phyloP scores from a whole-genome alignment of 2,797 vertebrate species.

The Martes flavigula region DNA sequence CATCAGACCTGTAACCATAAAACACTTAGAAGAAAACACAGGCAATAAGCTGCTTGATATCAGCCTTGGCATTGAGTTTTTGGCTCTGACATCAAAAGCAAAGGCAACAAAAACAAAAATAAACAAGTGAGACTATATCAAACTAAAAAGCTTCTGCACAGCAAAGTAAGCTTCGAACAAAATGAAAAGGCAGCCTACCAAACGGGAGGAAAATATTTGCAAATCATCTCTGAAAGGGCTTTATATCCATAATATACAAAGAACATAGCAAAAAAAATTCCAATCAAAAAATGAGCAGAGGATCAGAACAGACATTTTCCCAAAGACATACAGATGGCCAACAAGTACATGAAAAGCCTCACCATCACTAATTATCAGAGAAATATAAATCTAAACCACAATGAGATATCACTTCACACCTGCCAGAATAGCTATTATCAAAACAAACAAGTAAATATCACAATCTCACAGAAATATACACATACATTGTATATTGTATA shows the following conservation, averaged over 20 bases:
- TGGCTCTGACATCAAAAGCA: neutral
- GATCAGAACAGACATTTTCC: neutral
- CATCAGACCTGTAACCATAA: neutral
- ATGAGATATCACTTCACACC: neutral
- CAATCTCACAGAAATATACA: too few relatives aligned
- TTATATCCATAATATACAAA: neutral
- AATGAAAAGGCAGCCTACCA: neutral
- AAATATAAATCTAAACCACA: neutral
- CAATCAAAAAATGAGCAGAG: neutral
- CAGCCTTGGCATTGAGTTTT: neutral
- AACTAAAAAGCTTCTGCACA: neutral
- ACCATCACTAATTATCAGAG: neutral
- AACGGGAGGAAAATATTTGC: neutral
- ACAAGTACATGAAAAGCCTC: neutral
- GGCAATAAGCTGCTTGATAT: neutral
- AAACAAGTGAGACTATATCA: neutral
- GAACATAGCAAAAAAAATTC: neutral
- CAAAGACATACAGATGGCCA: neutral
- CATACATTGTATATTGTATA: too few relatives aligned
- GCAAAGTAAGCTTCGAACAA: neutral
- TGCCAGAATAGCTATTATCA: neutral
- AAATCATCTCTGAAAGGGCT: neutral
- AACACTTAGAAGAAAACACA: neutral
- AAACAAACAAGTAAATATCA: neutral
- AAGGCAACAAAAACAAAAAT: neutral